Evolutionary conservation across 2,888 invertebrate genomes (phyloP).

Genomic region (Epistrophe eligans): DNA sequence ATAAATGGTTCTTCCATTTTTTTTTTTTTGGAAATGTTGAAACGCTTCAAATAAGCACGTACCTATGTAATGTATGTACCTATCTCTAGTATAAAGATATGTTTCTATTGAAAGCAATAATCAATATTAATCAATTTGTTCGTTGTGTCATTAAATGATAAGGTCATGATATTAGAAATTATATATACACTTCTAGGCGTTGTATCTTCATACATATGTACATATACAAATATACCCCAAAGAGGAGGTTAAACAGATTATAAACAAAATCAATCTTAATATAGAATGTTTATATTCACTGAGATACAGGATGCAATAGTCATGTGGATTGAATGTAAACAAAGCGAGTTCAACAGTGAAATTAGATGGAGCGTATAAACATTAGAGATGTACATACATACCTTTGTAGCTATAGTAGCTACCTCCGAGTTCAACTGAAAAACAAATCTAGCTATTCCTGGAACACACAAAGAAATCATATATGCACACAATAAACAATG

Average conservation of each 20-base stretch:
- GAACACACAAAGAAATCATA: conserved; percentile 27
- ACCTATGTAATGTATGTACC: background rate
- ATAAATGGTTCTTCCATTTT: no score
- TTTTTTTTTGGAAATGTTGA: background rate
- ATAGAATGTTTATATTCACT: conserved; percentile 25
- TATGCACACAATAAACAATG: conserved; percentile 46
- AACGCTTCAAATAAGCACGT: no score
- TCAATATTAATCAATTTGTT: background rate
- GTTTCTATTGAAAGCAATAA: background rate
- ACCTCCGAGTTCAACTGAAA: conserved; percentile 42
- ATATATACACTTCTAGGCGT: background rate
- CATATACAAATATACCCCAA: background rate
- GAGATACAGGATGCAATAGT: conserved; percentile 50
- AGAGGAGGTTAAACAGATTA: conserved; percentile 53
- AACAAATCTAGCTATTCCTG: conserved; percentile 62
- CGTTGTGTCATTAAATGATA: background rate
- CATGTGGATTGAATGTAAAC: conserved; percentile 47
- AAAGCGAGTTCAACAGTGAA: conserved; percentile 26
- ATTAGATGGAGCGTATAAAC: conserved; percentile 56
- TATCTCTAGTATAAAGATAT: background rate
- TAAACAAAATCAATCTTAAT: conserved; percentile 64
- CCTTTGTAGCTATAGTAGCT: background rate
- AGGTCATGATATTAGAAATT: conserved; percentile 11
- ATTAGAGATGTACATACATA: background rate
- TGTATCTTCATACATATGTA: no score